phyloP scores from a whole-genome alignment of 92 coral and sea anemone genomes.

The Hydrozoanthus gracilis region DNA sequence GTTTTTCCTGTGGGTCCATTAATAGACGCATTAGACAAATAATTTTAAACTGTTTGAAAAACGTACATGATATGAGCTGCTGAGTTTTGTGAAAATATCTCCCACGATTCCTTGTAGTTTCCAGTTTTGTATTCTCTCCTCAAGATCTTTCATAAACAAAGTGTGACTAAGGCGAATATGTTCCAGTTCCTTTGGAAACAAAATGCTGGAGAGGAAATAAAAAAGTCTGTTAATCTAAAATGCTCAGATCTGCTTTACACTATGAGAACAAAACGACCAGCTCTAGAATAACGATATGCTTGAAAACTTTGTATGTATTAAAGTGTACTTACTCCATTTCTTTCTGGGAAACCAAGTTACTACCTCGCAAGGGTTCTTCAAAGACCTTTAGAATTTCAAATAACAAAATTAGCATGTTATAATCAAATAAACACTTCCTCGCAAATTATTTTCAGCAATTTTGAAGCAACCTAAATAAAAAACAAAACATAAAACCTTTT shows the following conservation, averaged over 20 bases:
- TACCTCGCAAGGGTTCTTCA: slow-evolving; percentile 83
- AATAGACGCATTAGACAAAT: too few relatives aligned
- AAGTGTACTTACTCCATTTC: slow-evolving; percentile 81
- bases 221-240: neutral
- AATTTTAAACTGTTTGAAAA: neutral
- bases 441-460: neutral
- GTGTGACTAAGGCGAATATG: slow-evolving; percentile 89
- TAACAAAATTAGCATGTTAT: neutral
- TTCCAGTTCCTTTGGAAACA: slow-evolving; percentile 88
- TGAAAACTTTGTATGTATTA: neutral
- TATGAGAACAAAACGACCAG: too few relatives aligned
- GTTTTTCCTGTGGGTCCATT: too few relatives aligned
- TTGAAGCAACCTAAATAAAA: neutral
- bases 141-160: slow-evolving; percentile 89
- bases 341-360: slow-evolving; percentile 66
- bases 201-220: slow-evolving; percentile 43
- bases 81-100: slow-evolving; percentile 93
- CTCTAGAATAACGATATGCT: too few relatives aligned
- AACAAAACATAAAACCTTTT: neutral
- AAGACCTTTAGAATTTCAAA: slow-evolving; percentile 67
- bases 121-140: slow-evolving; percentile 92
- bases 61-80: slow-evolving; percentile 97
- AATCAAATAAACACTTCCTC: neutral
- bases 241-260: too few relatives aligned
- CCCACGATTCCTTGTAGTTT: slow-evolving; percentile 91